These are phyloP conservation scores for Eupithecia exiguata DNA, from an alignment of 2,888 invertebrate genomes.

Conservation along the genomic window DNA sequence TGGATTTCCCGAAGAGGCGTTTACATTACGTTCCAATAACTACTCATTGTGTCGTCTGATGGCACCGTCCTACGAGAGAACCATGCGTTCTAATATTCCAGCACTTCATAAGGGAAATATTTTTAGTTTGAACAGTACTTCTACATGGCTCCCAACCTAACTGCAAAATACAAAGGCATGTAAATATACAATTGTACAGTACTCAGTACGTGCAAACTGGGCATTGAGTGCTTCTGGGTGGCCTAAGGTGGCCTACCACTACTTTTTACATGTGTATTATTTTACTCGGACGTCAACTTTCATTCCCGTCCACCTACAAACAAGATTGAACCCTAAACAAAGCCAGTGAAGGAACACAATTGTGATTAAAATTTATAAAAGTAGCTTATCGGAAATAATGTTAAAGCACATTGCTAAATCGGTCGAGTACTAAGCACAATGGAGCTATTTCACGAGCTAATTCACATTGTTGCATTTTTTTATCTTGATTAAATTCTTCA, in stretches of 20 bases:
- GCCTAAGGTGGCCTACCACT: slow-evolving; percentile 75
- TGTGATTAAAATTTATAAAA: slow-evolving; percentile 50
- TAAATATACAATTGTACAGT: slow-evolving; percentile 13
- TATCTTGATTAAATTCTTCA: slow-evolving; percentile 43
- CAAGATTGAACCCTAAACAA: slow-evolving; percentile 67
- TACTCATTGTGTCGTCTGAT: slow-evolving; percentile 9
- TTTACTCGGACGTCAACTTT: slow-evolving; percentile 71
- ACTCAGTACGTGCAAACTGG: slow-evolving; percentile 11
- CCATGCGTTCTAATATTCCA: neutral
- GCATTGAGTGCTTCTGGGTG: slow-evolving; percentile 69
- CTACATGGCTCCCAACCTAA: too few species aligned
- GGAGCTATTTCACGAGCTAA: slow-evolving; percentile 78
- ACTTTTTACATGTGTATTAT: slow-evolving; percentile 72
- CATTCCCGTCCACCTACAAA: slow-evolving; percentile 57
- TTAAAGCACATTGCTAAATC: slow-evolving; percentile 72
- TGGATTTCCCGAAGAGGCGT: neutral
- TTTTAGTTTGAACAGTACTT: slow-evolving; percentile 10
- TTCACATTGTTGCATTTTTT: slow-evolving; percentile 69
- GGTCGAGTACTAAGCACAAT: slow-evolving; percentile 73
- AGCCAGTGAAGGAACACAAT: slow-evolving; percentile 55
- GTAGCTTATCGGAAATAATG: slow-evolving; percentile 69
- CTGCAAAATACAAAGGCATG: slow-evolving; percentile 11
- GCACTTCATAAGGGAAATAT: slow-evolving; percentile 7
- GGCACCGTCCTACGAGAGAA: neutral
- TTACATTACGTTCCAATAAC: neutral